A percentile compares a stretch with the other conserved stretches of the same genome.
Evolutionary conservation across 2,797 vertebrate species (phyloP).

Genomic region (Crypturellus tataupa): DNA sequence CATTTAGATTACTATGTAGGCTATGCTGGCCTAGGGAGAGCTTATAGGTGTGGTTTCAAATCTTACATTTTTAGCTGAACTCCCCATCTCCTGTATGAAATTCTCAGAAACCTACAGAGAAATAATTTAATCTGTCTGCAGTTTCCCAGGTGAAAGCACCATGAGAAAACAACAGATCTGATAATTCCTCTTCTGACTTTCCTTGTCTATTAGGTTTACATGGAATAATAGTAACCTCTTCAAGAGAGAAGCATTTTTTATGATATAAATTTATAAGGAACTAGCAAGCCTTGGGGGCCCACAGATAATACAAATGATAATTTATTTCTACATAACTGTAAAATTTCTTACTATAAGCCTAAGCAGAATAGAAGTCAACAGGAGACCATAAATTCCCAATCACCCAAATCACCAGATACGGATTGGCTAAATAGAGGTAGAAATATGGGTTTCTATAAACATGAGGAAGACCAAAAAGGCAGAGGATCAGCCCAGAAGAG

Average conservation of each 20-base stretch:
- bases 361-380: neutral
- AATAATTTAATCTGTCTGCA: neutral
- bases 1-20: neutral
- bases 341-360: neutral
- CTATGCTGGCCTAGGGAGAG: neutral
- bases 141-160: neutral
- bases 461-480: neutral
- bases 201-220: neutral
- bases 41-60: neutral
- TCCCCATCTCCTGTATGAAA: neutral
- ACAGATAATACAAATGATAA: constrained; percentile 46
- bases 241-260: constrained; percentile 20
- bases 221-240: constrained; percentile 2
- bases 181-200: constrained; percentile 16
- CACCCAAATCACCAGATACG: neutral
- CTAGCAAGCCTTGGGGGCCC: neutral
- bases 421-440: neutral
- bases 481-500: neutral
- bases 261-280: neutral
- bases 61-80: neutral
- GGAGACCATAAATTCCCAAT: neutral
- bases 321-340: constrained; percentile 51
- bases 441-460: neutral
- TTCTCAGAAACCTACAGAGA: accelerated
- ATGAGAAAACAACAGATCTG: neutral